Evolutionary conservation across 1,140 invertebrate genomes (phyloP).

Genomic region (Steinernema khuongi): DNA sequence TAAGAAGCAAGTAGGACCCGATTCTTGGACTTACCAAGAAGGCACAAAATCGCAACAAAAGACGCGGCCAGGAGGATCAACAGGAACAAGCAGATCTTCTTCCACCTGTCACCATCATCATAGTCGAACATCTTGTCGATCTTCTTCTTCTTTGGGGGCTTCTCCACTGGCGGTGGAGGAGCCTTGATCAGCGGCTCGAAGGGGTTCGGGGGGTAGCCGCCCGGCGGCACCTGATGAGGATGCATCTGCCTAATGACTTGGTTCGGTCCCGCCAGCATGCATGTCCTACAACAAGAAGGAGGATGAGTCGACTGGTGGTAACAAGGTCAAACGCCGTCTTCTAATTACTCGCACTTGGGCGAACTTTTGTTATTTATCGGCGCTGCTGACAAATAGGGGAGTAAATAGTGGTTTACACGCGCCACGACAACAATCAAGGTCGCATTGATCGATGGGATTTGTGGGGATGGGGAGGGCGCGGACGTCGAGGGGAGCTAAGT

Average conservation of each 20-base stretch:
- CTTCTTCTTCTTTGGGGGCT: neutral
- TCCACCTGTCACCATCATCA: neutral
- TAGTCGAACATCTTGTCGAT: neutral
- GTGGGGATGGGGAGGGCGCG: neutral
- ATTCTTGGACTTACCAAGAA: constrained; percentile 10
- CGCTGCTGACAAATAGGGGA: neutral
- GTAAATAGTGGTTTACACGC: neutral
- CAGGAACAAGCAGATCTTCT: constrained; percentile 7
- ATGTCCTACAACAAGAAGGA: neutral
- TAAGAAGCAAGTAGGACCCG: too few relatives aligned
- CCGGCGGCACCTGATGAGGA: neutral
- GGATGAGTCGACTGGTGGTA: neutral
- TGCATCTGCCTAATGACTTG: constrained; percentile 12
- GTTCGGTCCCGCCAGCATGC: constrained; percentile 5
- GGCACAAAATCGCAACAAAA: neutral
- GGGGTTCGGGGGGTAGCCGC: neutral
- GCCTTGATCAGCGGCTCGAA: constrained; percentile 6
- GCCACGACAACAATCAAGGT: constrained; percentile 5
- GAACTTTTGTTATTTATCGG: constrained; percentile 2
- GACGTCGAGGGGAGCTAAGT: neutral
- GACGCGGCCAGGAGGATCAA: neutral
- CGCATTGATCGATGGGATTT: constrained; percentile 5
- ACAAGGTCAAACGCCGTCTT: neutral
- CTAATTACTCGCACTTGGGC: neutral
- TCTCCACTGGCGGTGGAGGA: neutral